A percentile compares a stretch with the other conserved stretches of the same genome.
phyloP scores from a whole-genome alignment of 2,888 invertebrate genomes.

The Lissocephala sabroskyi region DNA sequence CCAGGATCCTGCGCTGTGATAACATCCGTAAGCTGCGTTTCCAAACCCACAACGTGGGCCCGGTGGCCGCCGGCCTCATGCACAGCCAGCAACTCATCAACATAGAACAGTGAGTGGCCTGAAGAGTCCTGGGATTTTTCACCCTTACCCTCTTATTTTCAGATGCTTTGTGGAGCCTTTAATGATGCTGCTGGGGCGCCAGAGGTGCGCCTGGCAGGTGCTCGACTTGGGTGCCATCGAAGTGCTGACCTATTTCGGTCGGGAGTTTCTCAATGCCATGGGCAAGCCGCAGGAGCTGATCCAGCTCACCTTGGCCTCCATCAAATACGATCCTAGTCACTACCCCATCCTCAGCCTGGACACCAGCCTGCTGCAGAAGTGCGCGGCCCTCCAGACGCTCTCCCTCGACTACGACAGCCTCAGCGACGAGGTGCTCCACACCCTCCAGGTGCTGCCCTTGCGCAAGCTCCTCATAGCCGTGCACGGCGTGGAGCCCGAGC shows the following conservation, averaged over 20 bases:
- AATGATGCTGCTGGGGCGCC: conserved; percentile 68
- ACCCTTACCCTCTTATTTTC: not conserved
- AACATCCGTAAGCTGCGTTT: conserved; percentile 68
- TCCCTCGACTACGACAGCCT: conserved; percentile 71
- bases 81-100: conserved; percentile 66
- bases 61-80: conserved; percentile 63
- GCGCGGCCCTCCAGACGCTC: conserved; percentile 75
- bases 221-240: conserved; percentile 71
- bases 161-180: conserved; percentile 71
- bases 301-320: conserved; percentile 79
- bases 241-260: conserved; percentile 69
- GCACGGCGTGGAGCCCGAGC: conserved; percentile 78
- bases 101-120: conserved; percentile 68
- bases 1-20: conserved; percentile 52
- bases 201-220: conserved; percentile 61
- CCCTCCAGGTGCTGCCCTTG: conserved; percentile 71
- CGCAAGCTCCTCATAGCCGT: conserved; percentile 80
- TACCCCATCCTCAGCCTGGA: conserved; percentile 76
- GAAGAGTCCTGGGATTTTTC: conserved; percentile 3
- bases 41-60: conserved; percentile 68
- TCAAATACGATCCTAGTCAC: conserved; percentile 81
- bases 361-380: conserved; percentile 75
- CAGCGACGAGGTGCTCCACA: conserved; percentile 68
- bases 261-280: conserved; percentile 69
- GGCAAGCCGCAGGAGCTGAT: conserved; percentile 75